Evolutionary conservation across 2,888 invertebrate genomes (phyloP).

Genomic region (Phytoseiulus persimilis): DNA sequence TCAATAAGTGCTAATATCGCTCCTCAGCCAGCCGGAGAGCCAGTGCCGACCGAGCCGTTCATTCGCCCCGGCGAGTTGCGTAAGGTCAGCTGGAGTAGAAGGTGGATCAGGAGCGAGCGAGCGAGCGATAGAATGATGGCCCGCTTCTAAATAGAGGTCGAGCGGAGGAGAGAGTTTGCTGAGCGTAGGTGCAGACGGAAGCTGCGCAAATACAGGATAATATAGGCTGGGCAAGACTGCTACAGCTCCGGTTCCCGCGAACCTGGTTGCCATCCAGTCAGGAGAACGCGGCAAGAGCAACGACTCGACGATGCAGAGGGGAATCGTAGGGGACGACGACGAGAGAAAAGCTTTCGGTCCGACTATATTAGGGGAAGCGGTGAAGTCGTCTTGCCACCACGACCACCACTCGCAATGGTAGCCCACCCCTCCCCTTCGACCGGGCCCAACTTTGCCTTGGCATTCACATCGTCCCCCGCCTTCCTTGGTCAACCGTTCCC

Average conservation of each 20-base stretch:
- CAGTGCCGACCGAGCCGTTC: not conserved
- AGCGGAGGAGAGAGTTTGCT: not conserved
- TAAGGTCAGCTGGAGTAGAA: not conserved
- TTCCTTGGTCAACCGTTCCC: not conserved
- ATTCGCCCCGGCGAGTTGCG: not conserved
- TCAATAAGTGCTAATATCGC: constrained; percentile 5
- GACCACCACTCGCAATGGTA: not conserved
- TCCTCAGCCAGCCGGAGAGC: not conserved
- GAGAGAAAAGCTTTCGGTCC: not conserved
- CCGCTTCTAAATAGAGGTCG: not conserved
- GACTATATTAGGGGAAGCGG: not conserved
- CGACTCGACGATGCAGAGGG: not conserved
- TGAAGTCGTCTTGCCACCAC: not conserved
- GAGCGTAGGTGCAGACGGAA: not conserved
- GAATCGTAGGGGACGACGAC: not conserved
- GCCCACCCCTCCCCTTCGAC: not conserved
- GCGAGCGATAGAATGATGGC: not conserved
- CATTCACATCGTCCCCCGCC: not conserved
- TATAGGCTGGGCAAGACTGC: not conserved
- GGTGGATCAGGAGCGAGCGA: not conserved
- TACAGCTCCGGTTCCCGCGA: not conserved
- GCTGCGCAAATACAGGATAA: constrained; percentile 5
- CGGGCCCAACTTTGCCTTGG: not conserved
- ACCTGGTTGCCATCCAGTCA: not conserved
- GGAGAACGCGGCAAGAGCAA: not conserved